Evolutionary conservation across 1,140 invertebrate species (phyloP).

Genomic region (Drosophila gunungcola): DNA sequence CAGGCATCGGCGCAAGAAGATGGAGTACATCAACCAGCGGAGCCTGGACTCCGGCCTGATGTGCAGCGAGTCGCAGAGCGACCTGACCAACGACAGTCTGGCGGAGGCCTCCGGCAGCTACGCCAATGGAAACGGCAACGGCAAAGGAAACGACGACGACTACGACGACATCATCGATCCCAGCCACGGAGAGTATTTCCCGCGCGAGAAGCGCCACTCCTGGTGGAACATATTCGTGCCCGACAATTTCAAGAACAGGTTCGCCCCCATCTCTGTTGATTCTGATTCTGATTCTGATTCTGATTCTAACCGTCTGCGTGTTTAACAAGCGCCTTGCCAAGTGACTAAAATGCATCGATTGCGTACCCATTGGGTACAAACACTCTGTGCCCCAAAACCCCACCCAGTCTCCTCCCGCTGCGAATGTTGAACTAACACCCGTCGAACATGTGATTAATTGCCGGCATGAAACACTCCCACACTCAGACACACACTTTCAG

Average conservation of each 20-base stretch:
- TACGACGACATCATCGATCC: slow-evolving; percentile 73
- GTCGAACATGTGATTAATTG: slow-evolving; percentile 48
- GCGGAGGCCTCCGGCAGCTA: slow-evolving; percentile 34
- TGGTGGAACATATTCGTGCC: slow-evolving; percentile 95
- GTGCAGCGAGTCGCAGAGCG: slow-evolving; percentile 69
- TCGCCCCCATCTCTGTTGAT: slow-evolving; percentile 45
- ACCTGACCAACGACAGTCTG: slow-evolving; percentile 74
- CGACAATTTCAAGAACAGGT: slow-evolving; percentile 89
- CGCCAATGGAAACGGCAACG: slow-evolving; percentile 42
- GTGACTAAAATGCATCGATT: slow-evolving; percentile 64
- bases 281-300: slow-evolving; percentile 22
- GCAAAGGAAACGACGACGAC: slow-evolving; percentile 53
- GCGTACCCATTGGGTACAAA: slow-evolving; percentile 11
- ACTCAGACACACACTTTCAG: slow-evolving; percentile 15
- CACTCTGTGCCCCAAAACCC: slow-evolving; percentile 14
- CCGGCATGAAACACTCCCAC: slow-evolving; percentile 43
- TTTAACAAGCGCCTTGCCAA: slow-evolving; percentile 67
- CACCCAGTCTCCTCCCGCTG: slow-evolving; percentile 12
- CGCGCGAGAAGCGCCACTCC: slow-evolving; percentile 90
- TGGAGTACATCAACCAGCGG: slow-evolving; percentile 85
- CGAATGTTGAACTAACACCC: slow-evolving; percentile 52
- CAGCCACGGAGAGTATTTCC: slow-evolving; percentile 82
- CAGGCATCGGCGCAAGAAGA: slow-evolving; percentile 88
- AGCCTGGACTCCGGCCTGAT: slow-evolving; percentile 65
- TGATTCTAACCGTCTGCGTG: slow-evolving; percentile 56